These are phyloP conservation scores for Liasis olivaceus DNA, from an alignment of 2,797 vertebrate species.

Conservation along the genomic window DNA sequence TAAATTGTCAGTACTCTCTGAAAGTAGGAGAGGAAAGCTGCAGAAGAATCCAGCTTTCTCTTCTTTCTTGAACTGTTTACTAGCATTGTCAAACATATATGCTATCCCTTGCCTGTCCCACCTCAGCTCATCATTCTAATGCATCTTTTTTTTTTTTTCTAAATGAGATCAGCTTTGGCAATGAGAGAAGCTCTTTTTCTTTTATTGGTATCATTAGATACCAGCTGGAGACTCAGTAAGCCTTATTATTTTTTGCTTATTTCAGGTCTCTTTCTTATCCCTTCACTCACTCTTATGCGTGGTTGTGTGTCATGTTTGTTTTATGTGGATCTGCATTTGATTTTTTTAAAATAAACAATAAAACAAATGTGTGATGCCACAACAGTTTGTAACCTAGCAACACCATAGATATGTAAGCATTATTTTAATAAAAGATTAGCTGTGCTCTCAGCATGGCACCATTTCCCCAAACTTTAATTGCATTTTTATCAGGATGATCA, in stretches of 20 bases:
- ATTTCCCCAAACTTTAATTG: conserved; percentile 43
- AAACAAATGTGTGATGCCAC: conserved; percentile 28
- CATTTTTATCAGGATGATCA: conserved; percentile 27
- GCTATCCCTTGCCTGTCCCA: background rate
- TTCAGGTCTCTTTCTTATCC: background rate
- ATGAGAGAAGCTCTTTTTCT: background rate
- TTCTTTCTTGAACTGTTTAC: background rate
- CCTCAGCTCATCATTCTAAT: background rate
- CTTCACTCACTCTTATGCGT: too few species aligned
- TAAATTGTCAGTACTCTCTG: background rate
- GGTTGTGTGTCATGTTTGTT: background rate
- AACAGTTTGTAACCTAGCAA: conserved; percentile 36
- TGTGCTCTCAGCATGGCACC: conserved; percentile 23
- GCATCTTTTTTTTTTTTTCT: background rate
- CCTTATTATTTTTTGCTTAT: background rate
- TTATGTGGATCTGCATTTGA: conserved; percentile 8
- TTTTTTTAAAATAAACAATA: conserved; percentile 23
- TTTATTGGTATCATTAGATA: background rate
- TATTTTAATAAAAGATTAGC: conserved; percentile 37
- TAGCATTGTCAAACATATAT: background rate
- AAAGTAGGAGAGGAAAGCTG: background rate
- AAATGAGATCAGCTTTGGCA: background rate
- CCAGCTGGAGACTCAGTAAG: background rate
- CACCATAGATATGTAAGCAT: conserved; percentile 37
- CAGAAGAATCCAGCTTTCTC: background rate